Evolutionary conservation across 2,797 vertebrate species (phyloP).

Genomic region (Coreius guichenoti): DNA sequence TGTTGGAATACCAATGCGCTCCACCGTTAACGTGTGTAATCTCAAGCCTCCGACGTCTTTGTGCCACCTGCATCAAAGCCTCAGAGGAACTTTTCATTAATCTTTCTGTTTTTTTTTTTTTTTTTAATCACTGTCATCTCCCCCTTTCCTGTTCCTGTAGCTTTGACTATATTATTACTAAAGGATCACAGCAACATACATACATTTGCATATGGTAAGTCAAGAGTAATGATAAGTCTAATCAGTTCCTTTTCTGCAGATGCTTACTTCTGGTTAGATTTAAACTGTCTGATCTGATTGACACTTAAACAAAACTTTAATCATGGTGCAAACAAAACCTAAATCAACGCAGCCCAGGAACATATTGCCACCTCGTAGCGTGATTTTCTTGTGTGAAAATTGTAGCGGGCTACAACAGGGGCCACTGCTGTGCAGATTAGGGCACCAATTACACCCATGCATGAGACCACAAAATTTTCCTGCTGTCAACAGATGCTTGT

Average conservation of each 20-base stretch:
- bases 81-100: constrained; percentile 55
- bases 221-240: constrained; percentile 44
- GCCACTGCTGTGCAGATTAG: constrained; percentile 50
- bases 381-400: constrained; percentile 18
- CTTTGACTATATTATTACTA: constrained; percentile 9
- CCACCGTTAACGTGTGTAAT: constrained; percentile 46
- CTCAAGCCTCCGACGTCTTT: constrained; percentile 39
- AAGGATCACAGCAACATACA: constrained; percentile 15
- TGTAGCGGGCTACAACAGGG: neutral
- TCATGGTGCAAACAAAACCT: neutral
- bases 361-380: neutral
- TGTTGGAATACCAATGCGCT: constrained; percentile 59
- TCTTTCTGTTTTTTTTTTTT: constrained; percentile 2
- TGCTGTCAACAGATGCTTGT: constrained; percentile 53
- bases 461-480: constrained; percentile 36
- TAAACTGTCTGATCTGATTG: constrained; percentile 26
- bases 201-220: constrained; percentile 51
- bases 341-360: neutral
- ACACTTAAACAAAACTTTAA: neutral
- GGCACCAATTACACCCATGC: constrained; percentile 37
- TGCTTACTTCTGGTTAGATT: constrained; percentile 51
- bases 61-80: constrained; percentile 58
- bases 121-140: constrained; percentile 26
- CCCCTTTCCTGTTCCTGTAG: neutral
- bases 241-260: constrained; percentile 49